phyloP scores from a whole-genome alignment of 2,888 invertebrate genomes.

The Barypeithes pellucidus region DNA sequence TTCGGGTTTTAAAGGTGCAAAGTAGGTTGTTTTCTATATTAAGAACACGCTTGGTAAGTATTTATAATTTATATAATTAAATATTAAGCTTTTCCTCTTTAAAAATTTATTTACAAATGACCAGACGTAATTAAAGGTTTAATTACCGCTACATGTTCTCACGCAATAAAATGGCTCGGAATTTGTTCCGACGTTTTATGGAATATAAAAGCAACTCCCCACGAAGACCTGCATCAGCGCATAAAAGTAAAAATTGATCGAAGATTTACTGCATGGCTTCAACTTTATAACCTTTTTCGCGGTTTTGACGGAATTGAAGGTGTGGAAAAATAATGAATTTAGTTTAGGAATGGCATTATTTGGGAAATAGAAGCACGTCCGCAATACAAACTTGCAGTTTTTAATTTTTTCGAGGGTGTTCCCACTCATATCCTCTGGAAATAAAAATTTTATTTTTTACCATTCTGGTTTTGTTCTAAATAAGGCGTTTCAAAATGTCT shows the following conservation, averaged over 20 bases:
- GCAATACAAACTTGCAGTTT: not conserved
- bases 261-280: slow-evolving; percentile 20
- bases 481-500: no score
- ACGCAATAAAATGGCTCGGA: slow-evolving; percentile 7
- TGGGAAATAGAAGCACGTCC: not conserved
- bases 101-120: no score
- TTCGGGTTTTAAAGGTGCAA: no score
- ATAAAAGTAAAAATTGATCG: slow-evolving; percentile 27
- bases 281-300: slow-evolving; percentile 15
- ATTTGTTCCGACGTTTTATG: slow-evolving; percentile 20
- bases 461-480: no score
- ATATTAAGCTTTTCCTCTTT: no score
- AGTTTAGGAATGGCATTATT: not conserved
- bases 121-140: slow-evolving; percentile 3
- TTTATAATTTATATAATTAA: no score
- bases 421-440: no score
- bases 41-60: no score
- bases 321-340: slow-evolving; percentile 21
- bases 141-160: slow-evolving; percentile 18
- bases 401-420: no score
- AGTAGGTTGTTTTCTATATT: no score
- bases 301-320: slow-evolving; percentile 27
- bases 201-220: slow-evolving; percentile 18
- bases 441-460: no score
- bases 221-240: slow-evolving; percentile 30